Percentiles rank a stretch among this genome's conserved stretches.
These are phyloP conservation scores for Diorhabda sublineata DNA, from an alignment of 1,140 invertebrate species.

Conservation along the genomic window DNA sequence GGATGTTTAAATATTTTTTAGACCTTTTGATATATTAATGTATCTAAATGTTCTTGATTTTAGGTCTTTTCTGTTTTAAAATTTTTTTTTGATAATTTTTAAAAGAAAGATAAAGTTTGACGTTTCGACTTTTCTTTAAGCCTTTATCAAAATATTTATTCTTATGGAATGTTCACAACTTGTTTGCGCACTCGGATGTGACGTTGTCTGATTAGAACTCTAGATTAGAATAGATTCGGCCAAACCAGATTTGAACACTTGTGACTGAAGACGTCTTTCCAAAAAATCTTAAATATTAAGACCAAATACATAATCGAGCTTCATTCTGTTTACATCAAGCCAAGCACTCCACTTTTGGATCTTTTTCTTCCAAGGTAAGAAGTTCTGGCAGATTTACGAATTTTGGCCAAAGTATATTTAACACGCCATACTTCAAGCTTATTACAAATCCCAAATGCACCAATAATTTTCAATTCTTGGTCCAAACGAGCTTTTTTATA, in stretches of 20 bases:
- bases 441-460: constrained; percentile 97
- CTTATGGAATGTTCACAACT: constrained; percentile 92
- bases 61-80: too few species aligned
- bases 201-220: constrained; percentile 96
- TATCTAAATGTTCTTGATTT: too few species aligned
- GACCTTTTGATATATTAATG: too few species aligned
- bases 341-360: constrained; percentile 93
- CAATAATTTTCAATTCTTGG: constrained; percentile 98
- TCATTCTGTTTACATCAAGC: constrained; percentile 95
- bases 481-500: constrained; percentile 99
- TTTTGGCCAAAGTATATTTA: constrained; percentile 96
- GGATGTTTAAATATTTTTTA: too few species aligned
- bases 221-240: constrained; percentile 99
- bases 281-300: constrained; percentile 99
- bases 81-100: too few species aligned
- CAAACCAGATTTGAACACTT: constrained; percentile 98
- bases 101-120: too few species aligned
- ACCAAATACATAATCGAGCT: constrained; percentile 99
- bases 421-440: constrained; percentile 99
- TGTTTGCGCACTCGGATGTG: constrained; percentile 99
- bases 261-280: constrained; percentile 97
- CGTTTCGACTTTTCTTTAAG: too few species aligned
- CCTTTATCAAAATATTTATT: too few species aligned
- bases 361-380: constrained; percentile 97
- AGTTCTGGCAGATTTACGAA: constrained; percentile 98